Conservation (phyloP, 2,113 vertebrate species). For the Saccopteryx leptura region DNA sequence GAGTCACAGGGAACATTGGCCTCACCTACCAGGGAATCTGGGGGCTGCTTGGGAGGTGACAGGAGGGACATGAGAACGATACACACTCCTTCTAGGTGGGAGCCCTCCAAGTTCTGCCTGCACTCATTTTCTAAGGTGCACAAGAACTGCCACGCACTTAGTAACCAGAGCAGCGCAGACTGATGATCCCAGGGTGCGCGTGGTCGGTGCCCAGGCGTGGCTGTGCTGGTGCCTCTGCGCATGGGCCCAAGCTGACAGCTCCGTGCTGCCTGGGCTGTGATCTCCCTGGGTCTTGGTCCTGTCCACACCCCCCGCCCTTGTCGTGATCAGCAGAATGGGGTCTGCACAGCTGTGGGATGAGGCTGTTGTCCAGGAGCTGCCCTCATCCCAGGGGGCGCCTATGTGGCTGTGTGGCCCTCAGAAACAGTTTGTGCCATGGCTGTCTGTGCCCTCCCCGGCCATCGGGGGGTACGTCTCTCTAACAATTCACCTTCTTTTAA, state of each 20-base stretch:
- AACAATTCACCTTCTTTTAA: not conserved
- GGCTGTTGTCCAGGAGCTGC: rapidly evolving
- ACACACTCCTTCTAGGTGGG: not conserved
- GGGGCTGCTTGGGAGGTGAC: not conserved
- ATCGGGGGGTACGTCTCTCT: not conserved
- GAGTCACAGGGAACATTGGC: not conserved
- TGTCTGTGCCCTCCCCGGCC: no score
- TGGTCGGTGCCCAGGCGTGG: not conserved
- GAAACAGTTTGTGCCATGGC: not conserved
- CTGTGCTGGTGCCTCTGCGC: not conserved
- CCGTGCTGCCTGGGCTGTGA: not conserved
- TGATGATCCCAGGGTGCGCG: rapidly evolving
- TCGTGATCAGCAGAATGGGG: not conserved
- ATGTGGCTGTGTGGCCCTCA: no score
- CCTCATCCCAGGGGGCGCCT: not conserved
- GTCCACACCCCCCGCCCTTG: no score
- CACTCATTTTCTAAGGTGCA: not conserved
- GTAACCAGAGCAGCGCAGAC: no score
- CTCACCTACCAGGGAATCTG: not conserved
- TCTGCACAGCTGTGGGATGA: not conserved
- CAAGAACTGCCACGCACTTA: not conserved
- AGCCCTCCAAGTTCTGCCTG: not conserved
- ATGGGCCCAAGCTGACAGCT: not conserved
- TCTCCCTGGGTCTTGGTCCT: not conserved
- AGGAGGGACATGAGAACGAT: not conserved